Base-by-base conservation (phyloP, 2,888 invertebrate species). In the Resseliella maxima region DNA sequence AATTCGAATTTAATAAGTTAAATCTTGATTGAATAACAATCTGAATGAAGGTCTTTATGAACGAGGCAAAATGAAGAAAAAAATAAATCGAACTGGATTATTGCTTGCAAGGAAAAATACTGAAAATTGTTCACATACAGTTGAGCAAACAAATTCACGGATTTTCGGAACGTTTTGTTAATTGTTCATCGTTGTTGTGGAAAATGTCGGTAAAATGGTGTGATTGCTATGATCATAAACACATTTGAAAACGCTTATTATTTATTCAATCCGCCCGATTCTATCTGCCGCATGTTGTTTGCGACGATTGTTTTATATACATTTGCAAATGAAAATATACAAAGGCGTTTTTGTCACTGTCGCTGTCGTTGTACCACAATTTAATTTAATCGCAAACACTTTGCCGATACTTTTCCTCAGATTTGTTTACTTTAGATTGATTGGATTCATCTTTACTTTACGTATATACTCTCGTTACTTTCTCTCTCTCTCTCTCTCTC, bases 361-460 rank as follows among this genome's bases (percentile, higher is more conserved):
- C 21, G 10, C 5, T n/a, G n/a, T n/a, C n/a, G n/a, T n/a, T 10
- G 59, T 10, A 6, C 6, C 59, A n/a, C 24, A 10, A 59, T 59
- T 59, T 24, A 59, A 59, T 35, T 27, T 72, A 27, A 72, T 72
- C 72, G 72, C 72, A 72, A 31, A 35, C n/a, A 27, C 72, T 72
- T 72, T 31, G 12, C 12, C 1, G 2, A 27, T 24, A 59, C 3
- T 27, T 27, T 59, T 24, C 24, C 59, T n/a, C 59, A 59, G 24
- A 31, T 31, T 72, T 72, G 72, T 72, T 72, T 72, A 35, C n/a
- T 72, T 72, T 72, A 72, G 72, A 72, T 72, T 72, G 72, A 72
- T 72, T 72, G 72, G n/a, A 72, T 72, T 72, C 72, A 72, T 72
- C 72, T 72, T 72, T 72, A 72, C 31, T 24, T 59, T 59, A 15